Evolutionary conservation across 2,797 vertebrate genomes (phyloP).

Genomic region (Acipenser oxyrinchus): DNA sequence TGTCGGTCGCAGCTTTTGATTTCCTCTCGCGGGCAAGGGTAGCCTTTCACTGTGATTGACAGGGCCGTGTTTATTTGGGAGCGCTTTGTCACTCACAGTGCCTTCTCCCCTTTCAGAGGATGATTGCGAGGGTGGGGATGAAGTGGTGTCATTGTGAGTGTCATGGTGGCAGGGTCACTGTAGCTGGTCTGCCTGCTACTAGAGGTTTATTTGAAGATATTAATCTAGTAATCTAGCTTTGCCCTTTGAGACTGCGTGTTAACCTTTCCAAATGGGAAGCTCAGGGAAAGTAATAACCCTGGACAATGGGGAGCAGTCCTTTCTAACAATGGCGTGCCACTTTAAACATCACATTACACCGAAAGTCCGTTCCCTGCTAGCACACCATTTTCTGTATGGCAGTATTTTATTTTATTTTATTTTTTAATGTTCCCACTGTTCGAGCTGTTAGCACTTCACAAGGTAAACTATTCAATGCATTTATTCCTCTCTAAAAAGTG

Average conservation of each 20-base stretch:
- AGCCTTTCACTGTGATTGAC: slow-evolving; percentile 18
- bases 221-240: slow-evolving; percentile 35
- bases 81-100: slow-evolving; percentile 30
- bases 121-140: slow-evolving; percentile 19
- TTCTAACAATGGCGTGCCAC: neutral
- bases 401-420: no score
- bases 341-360: slow-evolving; percentile 22
- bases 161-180: neutral
- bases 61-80: slow-evolving; percentile 24
- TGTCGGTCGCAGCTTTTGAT: slow-evolving; percentile 16
- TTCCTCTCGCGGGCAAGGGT: slow-evolving; percentile 17
- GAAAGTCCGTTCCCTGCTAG: slow-evolving; percentile 17
- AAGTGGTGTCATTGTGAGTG: neutral
- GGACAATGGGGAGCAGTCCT: slow-evolving; percentile 18
- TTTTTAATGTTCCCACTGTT: no score
- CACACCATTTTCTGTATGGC: neutral
- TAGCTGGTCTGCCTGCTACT: neutral
- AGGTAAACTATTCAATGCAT: no score
- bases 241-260: slow-evolving; percentile 19
- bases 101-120: slow-evolving; percentile 27
- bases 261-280: slow-evolving; percentile 18
- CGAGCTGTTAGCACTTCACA: no score
- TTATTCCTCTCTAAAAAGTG: no score
- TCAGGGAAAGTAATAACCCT: slow-evolving; percentile 29
- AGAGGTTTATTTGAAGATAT: slow-evolving; percentile 29